These are phyloP conservation scores for Melipona quadrifasciata DNA, from an alignment of 1,140 invertebrate species.

Conservation along the genomic window DNA sequence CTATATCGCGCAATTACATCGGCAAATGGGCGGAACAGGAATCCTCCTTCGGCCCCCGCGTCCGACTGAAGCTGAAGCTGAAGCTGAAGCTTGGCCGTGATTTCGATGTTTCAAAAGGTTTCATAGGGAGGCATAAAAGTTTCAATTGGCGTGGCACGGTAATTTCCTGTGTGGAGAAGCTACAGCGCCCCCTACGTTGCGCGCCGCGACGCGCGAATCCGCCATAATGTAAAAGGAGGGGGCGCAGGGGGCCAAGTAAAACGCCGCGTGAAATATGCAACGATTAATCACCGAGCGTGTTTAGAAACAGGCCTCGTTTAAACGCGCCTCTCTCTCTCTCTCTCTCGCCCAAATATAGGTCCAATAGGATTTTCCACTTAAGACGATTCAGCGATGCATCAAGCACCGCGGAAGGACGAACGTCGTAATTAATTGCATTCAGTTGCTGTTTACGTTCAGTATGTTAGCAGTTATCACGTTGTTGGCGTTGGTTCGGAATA, in stretches of 20 bases:
- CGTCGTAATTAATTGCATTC: neutral
- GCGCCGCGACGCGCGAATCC: neutral
- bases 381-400: neutral
- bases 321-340: neutral
- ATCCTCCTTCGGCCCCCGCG: too few relatives aligned
- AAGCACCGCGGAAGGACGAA: neutral
- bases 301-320: neutral
- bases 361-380: neutral
- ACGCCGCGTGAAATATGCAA: constrained; percentile 6
- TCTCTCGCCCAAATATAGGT: too few relatives aligned
- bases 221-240: neutral
- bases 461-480: too few relatives aligned
- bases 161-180: neutral
- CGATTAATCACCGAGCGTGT: constrained; percentile 1
- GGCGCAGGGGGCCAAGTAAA: neutral
- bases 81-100: neutral
- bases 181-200: neutral
- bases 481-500: too few relatives aligned
- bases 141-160: too few relatives aligned
- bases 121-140: neutral
- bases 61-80: too few relatives aligned
- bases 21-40: neutral
- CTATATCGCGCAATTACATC: constrained; percentile 5
- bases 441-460: too few relatives aligned
- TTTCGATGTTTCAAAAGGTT: neutral